Evolutionary conservation across 1,140 invertebrate genomes (phyloP), one percentile per base, ranked within the genome.

Genomic region (Aculops lycopersici): DNA sequence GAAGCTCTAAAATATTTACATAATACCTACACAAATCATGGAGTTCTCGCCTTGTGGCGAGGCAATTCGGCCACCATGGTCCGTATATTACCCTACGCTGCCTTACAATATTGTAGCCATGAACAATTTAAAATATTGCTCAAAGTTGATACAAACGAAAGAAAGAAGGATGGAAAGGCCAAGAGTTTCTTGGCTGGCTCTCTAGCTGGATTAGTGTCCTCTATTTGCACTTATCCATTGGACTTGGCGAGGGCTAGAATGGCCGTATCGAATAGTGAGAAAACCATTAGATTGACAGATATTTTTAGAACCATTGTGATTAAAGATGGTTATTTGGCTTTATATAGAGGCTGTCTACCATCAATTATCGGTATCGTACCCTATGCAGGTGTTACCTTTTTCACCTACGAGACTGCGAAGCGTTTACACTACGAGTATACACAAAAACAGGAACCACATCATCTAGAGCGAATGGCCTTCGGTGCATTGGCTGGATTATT

Each of bases 1-100:
- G 72, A 71, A 18, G 84, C 79, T 0, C 50, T 74, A 1, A 52
- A 64, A 37, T 94, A 88, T 59, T 51, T 94, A n/a, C 46, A 61
- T 20, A 54, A 49, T 19, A 48, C 48, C 21, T 53, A 48, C 40
- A 36, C 40, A 18, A 37, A 43, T 35, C 24, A 40, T 41, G 65
- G 90, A 2, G 55, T 81, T 17, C 46, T 71, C 4, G 72, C 72
- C 43, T 58, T 97, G 43, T 98, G 84, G 81, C 61, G 88, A 35
- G 90, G 90, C 12, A 97, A 97, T 63, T 83, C 79, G 45, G 90
- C 88, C 1, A 95, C 86, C 0, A 84, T 97, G 80, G 77, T 76
- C 1, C 63, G 88, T 37, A 88, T 97, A 46, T 63, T 94, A 31
- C 90, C 90, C 2, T 92, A 95, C 58, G 83, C 88, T 37, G 78